Evolutionary conservation across 2,113 vertebrate genomes (phyloP).

Genomic region (Zosterops borbonicus): DNA sequence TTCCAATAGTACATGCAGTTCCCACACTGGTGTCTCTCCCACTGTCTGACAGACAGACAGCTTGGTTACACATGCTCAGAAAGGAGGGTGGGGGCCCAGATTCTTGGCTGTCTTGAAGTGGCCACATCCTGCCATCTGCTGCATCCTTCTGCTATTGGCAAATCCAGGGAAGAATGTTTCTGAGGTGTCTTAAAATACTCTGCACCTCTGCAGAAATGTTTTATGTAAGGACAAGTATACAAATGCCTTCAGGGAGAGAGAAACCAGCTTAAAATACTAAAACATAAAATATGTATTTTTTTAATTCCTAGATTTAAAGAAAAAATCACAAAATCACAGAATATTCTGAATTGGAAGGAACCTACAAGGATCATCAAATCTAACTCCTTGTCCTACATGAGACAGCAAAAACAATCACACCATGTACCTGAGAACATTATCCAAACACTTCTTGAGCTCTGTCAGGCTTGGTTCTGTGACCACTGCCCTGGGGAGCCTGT

Average conservation of each 20-base stretch:
- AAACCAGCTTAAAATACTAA: neutral
- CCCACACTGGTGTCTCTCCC: constrained; percentile 64
- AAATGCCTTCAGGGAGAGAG: neutral
- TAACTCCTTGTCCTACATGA: neutral
- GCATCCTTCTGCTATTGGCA: constrained; percentile 36
- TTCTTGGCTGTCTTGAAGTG: constrained; percentile 69
- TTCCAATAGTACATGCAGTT: constrained; percentile 44
- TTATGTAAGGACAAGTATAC: neutral
- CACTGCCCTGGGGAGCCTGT: neutral
- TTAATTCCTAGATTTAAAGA: neutral
- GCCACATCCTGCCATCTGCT: constrained; percentile 70
- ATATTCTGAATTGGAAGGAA: neutral
- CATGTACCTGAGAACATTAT: neutral
- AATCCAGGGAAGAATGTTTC: constrained; percentile 7
- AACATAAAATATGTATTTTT: neutral
- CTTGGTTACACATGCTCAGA: constrained; percentile 71
- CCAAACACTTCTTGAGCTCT: neutral
- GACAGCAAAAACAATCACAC: neutral
- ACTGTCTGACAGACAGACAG: constrained; percentile 64
- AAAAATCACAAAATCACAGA: neutral
- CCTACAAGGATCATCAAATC: neutral
- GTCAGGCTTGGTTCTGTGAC: neutral
- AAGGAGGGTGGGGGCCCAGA: constrained; percentile 47
- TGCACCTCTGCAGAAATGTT: neutral
- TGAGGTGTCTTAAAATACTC: constrained; percentile 42